Percentiles rank a stretch among this genome's conserved stretches.
Conservation (phyloP, 1,140 invertebrate species). For the Yoshiicerus persimilis region DNA sequence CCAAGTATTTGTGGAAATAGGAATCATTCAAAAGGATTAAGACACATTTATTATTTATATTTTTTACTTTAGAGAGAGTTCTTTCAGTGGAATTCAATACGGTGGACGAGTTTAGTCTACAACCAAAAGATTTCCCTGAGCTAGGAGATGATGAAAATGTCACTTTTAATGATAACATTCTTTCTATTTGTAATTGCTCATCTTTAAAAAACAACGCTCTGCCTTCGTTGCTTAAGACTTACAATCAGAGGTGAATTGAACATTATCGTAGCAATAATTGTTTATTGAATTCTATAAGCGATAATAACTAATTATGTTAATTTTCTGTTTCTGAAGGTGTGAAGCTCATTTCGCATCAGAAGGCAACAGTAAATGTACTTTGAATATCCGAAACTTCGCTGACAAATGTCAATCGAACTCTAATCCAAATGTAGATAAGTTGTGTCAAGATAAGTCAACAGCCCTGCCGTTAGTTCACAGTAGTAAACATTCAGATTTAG, state of each 20-base stretch:
- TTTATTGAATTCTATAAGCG: not conserved
- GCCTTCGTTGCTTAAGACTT: not conserved
- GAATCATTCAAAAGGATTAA: no score
- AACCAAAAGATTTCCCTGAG: not conserved
- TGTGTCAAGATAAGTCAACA: not conserved
- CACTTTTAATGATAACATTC: not conserved
- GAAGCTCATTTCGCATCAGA: not conserved
- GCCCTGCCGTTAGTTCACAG: not conserved
- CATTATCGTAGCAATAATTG: not conserved
- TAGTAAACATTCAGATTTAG: not conserved
- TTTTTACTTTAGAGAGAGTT: not conserved
- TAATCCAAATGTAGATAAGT: not conserved
- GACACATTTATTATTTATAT: no score
- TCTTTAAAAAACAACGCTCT: not conserved
- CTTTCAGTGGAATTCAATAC: constrained; percentile 9
- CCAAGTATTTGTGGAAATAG: no score
- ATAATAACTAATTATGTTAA: not conserved
- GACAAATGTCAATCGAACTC: not conserved
- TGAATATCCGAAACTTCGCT: not conserved
- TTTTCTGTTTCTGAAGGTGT: not conserved
- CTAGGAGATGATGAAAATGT: not conserved
- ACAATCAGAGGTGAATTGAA: not conserved
- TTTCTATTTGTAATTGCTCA: not conserved
- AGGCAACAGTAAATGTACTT: not conserved
- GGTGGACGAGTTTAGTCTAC: not conserved